Evolutionary conservation across 2,888 invertebrate genomes (phyloP), one percentile per base, ranked within the genome.

Genomic region (Antheraea assamensis): DNA sequence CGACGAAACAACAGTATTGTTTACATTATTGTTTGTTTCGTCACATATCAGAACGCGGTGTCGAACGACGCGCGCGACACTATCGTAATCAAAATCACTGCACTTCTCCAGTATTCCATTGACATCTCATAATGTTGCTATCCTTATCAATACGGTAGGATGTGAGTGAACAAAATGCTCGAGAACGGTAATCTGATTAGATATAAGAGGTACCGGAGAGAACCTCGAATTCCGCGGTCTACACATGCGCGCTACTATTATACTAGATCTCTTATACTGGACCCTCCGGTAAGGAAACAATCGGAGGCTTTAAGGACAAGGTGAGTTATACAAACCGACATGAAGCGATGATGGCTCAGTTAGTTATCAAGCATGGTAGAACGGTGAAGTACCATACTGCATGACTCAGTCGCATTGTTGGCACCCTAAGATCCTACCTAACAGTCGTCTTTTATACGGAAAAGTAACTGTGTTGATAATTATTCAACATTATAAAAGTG

Each of bases 1-100:
- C 79, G 82, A 85, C 82, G 85, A 83, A 88, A 88, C 87, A 92
- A 90, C 88, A 89, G 88, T 88, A 91, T 92, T 93, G 93, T 93
- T 92, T 91, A 90, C 90, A 83, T 83, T 85, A 86, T 88, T 91
- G 89, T 89, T 88, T 85, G 88, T 87, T 89, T 89, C 82, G 90
- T 88, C 90, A 90, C 84, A 82, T 85, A 88, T 89, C 84, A 86
- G 81, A 82, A 82, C 78, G 81, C 79, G 77, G 78, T 81, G 79
- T 77, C 72, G 77, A 74, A 70, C 78, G 75, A 80, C 78, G 78
- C 83, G 85, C 84, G 83, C 88, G 88, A 84, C 87, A 30, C 42
- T 70, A 27, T 58, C 42, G 21, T 55, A 70, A 58, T 30, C 58
- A 70, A 24, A 24, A 70, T 58, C 42, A 70, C 24, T 55, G 35